Base-by-base conservation (phyloP, 2,888 invertebrate species). In the Erynnis tages region DNA sequence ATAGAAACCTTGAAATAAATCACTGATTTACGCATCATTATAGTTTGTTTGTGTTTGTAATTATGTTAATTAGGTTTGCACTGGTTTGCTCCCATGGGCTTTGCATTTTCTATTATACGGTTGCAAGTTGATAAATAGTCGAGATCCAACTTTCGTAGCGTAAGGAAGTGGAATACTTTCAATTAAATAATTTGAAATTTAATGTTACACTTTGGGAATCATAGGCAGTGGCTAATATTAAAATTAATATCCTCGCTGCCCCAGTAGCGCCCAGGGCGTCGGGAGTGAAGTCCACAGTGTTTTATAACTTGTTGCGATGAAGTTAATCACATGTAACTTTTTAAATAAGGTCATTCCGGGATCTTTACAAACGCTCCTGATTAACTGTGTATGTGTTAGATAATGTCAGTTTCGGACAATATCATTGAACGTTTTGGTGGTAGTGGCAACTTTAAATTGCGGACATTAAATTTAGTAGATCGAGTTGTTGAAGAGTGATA, bases 171-270 rank as follows among this genome's bases (percentile, higher is more conserved):
- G 17, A 17, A 7, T 11, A 6, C 13, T 6, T 5, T 8, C 27
- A 13, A 17, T 49, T 4, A 5, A 10, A 6, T 14, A 29, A 35
- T 16, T 52, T 16, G 25, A 32, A 37, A 25, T 32, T 40, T 30
- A 10, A 13, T 7, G 2, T 7, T 54, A 70, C 67, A 83, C 73
- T 83, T 89, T 88, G 86, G 77, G 80, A 73, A 72, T 21, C 79
- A 55, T 61, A 62, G 56, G 77, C 60, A 57, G 79, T 73, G 71
- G 79, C 87, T 89, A 88, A 80, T 86, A 87, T 85, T 89, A 87
- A 87, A 87, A 82, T 85, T 82, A 79, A 82, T 87, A 82, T 80
- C 72, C 82, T 77, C 80, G 78, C 76, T 74, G 82, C 73, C 78
- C 83, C 89, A 87, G 88, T 87, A 81, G 80, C 70, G 79, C 73